Evolutionary conservation across 1,140 invertebrate genomes (phyloP), one percentile per base, ranked within the genome.

Genomic region (Ceratoteleas bidentatus): DNA sequence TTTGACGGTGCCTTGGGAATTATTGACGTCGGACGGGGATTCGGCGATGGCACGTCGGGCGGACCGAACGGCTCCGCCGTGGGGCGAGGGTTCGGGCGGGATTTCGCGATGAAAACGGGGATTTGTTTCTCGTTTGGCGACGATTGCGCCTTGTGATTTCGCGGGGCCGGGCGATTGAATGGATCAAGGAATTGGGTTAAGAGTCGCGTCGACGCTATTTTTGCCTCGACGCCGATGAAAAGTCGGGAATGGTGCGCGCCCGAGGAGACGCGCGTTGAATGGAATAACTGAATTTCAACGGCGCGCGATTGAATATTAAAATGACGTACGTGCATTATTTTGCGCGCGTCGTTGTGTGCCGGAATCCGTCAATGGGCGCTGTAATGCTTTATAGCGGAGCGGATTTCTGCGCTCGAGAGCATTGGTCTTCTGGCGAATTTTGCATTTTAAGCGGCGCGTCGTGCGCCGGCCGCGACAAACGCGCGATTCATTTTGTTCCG

Each of bases 1-100:
- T 58, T 58, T 50, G 54, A 58, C 50, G 45, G 54, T 13, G 33
- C 13, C 49, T 52, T 61, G 45, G 68, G 57, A 61, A 70, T 70
- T 70, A 70, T 60, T 61, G 57, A 70, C 53, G 52, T 32, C 40
- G 58, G 16, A 43, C 32, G 38, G 38, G 32, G 40, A 33, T 60
- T 61, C 38, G 10, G n/a, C 15, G 47, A 61, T 61, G 33, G 43
- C 45, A 65, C 49, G 60, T 7, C 56, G 6, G 49, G 54, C 56
- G 38, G 43, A 24, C 45, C 11, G 47, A 61, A 49, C 13, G 45
- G 24, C 52, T 60, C 34, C 38, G 33, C 50, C 9, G 45, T 73
- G 36, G 10, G 8, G 36, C 16, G 38, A 15, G 15, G 34, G 45
- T 14, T 16, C 15, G 50, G 40, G 34, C 56, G 33, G 53, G 16